Evolutionary conservation across 1,140 invertebrate genomes (phyloP).

Genomic region (Drosophila persimilis): DNA sequence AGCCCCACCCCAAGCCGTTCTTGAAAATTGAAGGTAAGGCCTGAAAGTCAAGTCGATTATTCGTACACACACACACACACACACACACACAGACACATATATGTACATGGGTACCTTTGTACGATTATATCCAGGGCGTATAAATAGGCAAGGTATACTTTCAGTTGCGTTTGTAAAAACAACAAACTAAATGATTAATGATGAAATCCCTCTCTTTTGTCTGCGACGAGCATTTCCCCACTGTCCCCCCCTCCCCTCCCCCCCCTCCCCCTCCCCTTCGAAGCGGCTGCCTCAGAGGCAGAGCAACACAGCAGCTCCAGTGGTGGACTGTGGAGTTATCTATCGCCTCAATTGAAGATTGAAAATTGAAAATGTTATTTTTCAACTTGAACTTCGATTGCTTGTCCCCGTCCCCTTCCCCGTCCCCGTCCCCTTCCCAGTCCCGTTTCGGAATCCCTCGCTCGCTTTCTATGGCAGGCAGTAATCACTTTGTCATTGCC

Average conservation of each 20-base stretch:
- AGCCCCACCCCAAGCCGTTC: too few species aligned
- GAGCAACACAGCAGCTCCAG: too few species aligned
- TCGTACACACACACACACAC: too few species aligned
- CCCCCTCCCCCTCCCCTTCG: slow-evolving; percentile 33
- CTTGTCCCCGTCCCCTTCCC: slow-evolving; percentile 6
- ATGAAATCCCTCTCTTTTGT: slow-evolving; percentile 57
- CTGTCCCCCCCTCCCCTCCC: slow-evolving; percentile 13
- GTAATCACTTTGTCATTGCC: slow-evolving; percentile 81
- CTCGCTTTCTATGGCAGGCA: slow-evolving; percentile 52
- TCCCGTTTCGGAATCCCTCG: neutral
- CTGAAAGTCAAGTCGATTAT: slow-evolving; percentile 35
- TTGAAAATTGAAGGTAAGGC: slow-evolving; percentile 8
- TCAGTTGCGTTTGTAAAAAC: slow-evolving; percentile 54
- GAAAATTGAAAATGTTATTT: slow-evolving; percentile 55
- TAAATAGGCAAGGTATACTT: slow-evolving; percentile 60
- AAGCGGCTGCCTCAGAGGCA: slow-evolving; percentile 3
- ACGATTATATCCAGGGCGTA: slow-evolving; percentile 3
- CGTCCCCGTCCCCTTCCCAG: slow-evolving; percentile 1
- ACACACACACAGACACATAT: too few species aligned
- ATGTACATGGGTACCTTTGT: too few species aligned
- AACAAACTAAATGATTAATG: slow-evolving; percentile 79
- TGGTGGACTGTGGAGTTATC: slow-evolving; percentile 8
- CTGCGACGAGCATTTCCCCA: slow-evolving; percentile 55
- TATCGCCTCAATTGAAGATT: slow-evolving; percentile 51
- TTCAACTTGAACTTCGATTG: slow-evolving; percentile 74